phyloP scores from a whole-genome alignment of 2,888 invertebrate genomes.

The Rutpela maculata region DNA sequence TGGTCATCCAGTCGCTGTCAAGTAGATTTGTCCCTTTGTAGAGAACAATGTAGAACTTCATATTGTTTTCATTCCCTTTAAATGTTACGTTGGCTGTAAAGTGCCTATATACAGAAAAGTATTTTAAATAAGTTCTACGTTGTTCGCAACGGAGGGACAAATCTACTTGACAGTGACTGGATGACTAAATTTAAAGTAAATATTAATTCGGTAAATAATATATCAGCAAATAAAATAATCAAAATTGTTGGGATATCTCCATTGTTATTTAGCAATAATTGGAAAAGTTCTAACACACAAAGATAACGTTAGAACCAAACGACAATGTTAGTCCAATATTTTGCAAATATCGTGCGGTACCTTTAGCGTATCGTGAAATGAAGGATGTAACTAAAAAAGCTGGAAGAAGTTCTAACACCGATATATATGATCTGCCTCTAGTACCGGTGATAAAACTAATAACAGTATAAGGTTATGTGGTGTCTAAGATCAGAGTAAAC shows the following conservation, averaged over 20 bases:
- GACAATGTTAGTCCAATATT: not conserved
- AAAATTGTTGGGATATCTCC: not conserved
- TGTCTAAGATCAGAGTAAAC: too few species aligned
- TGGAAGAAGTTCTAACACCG: not conserved
- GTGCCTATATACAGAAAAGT: conserved; percentile 7
- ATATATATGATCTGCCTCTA: not conserved
- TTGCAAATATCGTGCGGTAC: not conserved
- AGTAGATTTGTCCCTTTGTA: conserved; percentile 4
- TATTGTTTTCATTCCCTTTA: not conserved
- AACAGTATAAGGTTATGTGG: not conserved
- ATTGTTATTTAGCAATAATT: not conserved
- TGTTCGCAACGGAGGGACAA: not conserved
- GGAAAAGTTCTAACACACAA: not conserved
- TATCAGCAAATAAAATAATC: not conserved
- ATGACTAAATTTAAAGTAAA: not conserved
- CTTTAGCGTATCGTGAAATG: not conserved
- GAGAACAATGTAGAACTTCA: conserved; percentile 4
- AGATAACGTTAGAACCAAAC: not conserved
- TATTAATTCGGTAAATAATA: not conserved
- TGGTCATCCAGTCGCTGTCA: not conserved
- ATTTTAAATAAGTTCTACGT: conserved; percentile 4
- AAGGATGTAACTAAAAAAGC: not conserved
- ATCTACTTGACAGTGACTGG: conserved; percentile 3
- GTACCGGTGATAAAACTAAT: not conserved
- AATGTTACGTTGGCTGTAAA: conserved; percentile 5